Base-by-base conservation (phyloP, 2,113 vertebrate genomes). In the Sphaerodactylus townsendi region DNA sequence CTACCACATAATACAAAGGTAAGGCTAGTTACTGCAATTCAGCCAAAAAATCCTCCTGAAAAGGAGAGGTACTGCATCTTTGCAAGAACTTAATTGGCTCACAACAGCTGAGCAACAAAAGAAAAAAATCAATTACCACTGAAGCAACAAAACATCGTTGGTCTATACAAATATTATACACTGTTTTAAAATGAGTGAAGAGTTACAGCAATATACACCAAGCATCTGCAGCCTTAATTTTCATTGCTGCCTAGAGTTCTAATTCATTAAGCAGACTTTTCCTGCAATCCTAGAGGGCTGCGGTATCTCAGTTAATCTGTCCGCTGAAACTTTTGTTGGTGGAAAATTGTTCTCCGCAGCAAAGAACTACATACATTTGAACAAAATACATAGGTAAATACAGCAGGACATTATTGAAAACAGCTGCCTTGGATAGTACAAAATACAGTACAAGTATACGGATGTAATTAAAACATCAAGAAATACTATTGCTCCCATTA, bases 391-490 rank as follows among this genome's bases (percentile, higher is more conserved):
- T 79, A 94, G 92, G 93, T 94, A 92, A 93, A 91, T 95, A 96
- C 96, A 96, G 96, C 96, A 96, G 96, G 96, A 97, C 95, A 92
- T 96, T 93, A 95, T 95, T 89, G 91, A 95, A 93, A 95, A 96
- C 96, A 97, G 96, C 96, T 97, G 96, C 96, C 96, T 97, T 91
- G 92, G 94, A 94, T 94, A 94, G 95, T 96, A 96, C 94, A 95
- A 96, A 96, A 95, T 95, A 96, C 96, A 96, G 96, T 96, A 96
- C 95, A 88, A 94, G 92, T 93, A 93, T 93, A 94, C 89, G 7
- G 95, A 96, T 94, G 91, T 95, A 88, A 92, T 94, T 96, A 91
- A 92, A 96, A 95, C 95, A 95, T 89, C 85, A 86, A 95, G 91
- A 95, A 96, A 94, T 95, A 94, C 96, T 96, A 96, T 96, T 97